Conservation (phyloP, 2,113 vertebrate genomes). For the Ondatra zibethicus region DNA sequence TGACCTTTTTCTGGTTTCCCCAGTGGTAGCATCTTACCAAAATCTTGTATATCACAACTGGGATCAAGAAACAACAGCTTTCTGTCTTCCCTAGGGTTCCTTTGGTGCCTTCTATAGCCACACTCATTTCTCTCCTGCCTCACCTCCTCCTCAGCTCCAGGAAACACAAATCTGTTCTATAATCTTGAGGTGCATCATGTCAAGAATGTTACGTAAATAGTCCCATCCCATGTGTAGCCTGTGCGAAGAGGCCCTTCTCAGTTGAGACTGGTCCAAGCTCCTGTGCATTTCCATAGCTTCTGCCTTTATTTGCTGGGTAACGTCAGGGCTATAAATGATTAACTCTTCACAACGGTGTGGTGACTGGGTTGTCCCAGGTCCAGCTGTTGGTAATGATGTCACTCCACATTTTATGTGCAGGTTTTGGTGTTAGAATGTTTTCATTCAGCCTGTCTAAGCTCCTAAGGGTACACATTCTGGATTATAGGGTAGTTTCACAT, state of each 20-base stretch:
- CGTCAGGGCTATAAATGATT: neutral
- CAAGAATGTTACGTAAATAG: constrained; percentile 25
- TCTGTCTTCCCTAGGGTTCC: neutral
- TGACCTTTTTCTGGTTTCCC: neutral
- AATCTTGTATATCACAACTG: neutral
- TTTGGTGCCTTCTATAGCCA: neutral
- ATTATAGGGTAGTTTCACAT: neutral
- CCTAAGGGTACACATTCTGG: neutral
- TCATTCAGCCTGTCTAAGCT: constrained; percentile 6
- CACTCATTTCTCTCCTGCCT: neutral
- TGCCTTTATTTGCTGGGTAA: neutral
- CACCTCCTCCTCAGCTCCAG: neutral
- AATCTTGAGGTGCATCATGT: neutral
- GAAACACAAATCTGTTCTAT: neutral
- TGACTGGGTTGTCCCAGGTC: neutral
- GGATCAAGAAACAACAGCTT: neutral
- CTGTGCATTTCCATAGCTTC: neutral
- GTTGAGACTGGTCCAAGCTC: neutral
- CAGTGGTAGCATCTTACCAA: neutral
- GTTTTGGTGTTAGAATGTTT: constrained; percentile 32
- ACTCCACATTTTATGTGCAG: neutral
- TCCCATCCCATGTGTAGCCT: neutral
- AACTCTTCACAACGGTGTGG: neutral
- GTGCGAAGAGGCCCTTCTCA: neutral
- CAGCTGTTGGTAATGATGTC: neutral